These are phyloP conservation scores for Ashinkailepas kermadecensis DNA, from an alignment of 2,888 invertebrate genomes.

Conservation along the genomic window DNA sequence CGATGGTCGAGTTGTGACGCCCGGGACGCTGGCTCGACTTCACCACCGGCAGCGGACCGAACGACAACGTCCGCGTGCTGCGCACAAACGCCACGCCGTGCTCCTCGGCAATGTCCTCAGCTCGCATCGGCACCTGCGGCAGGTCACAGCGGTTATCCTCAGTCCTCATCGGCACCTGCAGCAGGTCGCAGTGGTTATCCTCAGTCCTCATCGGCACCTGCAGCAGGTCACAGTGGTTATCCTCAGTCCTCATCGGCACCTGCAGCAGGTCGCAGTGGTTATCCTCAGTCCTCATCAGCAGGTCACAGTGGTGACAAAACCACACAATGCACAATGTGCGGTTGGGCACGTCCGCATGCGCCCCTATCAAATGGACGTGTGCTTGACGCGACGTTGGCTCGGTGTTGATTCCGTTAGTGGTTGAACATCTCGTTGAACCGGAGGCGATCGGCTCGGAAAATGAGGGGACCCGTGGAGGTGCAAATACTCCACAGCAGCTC, in stretches of 20 bases:
- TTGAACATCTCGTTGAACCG: no score
- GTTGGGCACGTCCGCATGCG: no score
- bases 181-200: background rate
- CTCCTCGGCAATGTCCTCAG: background rate
- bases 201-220: background rate
- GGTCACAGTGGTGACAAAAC: no score
- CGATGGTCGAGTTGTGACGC: background rate
- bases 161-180: background rate
- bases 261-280: background rate
- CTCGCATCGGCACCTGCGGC: background rate
- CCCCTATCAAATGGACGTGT: no score
- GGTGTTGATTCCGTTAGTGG: no score
- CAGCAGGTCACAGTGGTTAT: background rate
- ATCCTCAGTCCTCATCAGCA: no score
- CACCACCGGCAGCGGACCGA: slow-evolving; percentile 19
- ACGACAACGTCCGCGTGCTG: background rate
- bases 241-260: background rate
- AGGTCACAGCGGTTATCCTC: background rate
- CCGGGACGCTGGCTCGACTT: background rate
- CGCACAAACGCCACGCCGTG: slow-evolving; percentile 13
- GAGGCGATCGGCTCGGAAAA: no score
- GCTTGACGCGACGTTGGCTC: no score
- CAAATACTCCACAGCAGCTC: no score
- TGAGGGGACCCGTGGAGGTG: no score
- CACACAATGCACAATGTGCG: no score